Conservation (phyloP, 2,888 invertebrate genomes). For the Tupiocoris notatus region DNA sequence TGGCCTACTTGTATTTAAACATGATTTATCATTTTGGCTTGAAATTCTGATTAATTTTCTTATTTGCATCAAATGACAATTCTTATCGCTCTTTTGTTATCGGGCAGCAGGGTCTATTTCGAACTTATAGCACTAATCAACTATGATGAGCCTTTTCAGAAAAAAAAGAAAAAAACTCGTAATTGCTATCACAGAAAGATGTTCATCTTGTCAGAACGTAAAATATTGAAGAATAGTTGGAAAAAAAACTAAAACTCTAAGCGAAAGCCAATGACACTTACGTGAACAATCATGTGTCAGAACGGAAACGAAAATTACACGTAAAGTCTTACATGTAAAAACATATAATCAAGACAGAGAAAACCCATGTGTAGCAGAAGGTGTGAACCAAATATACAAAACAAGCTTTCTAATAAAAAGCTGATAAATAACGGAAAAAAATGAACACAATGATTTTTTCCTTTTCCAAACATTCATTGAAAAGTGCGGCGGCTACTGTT, state of each 20-base stretch:
- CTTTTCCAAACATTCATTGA: not conserved
- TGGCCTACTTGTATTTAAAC: too few relatives aligned
- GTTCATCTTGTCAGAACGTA: not conserved
- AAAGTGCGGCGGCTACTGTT: not conserved
- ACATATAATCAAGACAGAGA: constrained; percentile 41
- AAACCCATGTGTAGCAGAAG: constrained; percentile 44
- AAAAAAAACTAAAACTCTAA: constrained; percentile 37
- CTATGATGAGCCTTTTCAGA: too few relatives aligned
- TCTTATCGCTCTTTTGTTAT: too few relatives aligned
- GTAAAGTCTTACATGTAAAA: constrained; percentile 44
- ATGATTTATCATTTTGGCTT: too few relatives aligned
- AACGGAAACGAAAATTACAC: constrained; percentile 37
- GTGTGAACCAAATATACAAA: constrained; percentile 43
- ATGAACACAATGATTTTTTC: not conserved
- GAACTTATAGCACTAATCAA: too few relatives aligned
- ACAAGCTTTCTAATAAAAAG: constrained; percentile 47
- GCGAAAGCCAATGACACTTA: constrained; percentile 45
- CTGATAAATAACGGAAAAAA: constrained; percentile 34
- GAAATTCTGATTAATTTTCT: too few relatives aligned
- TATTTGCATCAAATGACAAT: too few relatives aligned
- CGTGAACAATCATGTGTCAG: constrained; percentile 42
- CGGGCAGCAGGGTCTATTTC: too few relatives aligned
- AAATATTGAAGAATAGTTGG: not conserved
- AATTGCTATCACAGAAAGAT: too few relatives aligned
- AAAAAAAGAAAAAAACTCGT: too few relatives aligned